Percentiles rank a stretch among this genome's conserved stretches.
These are phyloP conservation scores for Pollicipes pollicipes DNA, from an alignment of 1,140 invertebrate species.

Conservation along the genomic window DNA sequence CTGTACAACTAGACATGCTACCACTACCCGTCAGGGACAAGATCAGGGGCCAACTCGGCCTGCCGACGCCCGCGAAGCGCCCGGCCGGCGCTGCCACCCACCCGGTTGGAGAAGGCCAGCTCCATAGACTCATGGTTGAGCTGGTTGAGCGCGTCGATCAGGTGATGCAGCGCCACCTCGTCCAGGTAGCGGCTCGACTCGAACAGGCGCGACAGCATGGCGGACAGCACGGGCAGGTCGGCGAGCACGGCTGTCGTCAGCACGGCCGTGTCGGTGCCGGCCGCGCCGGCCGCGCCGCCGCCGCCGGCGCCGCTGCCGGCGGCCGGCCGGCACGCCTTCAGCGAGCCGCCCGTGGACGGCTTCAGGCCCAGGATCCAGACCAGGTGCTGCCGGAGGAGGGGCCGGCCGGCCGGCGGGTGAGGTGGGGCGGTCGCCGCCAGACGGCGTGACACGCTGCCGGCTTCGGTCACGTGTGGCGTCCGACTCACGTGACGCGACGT, in stretches of 20 bases:
- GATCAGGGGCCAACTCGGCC: too few species aligned
- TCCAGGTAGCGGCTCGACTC: conserved; percentile 86
- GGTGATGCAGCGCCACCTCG: conserved; percentile 84
- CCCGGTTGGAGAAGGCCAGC: conserved; percentile 36
- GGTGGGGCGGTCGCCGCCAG: too few species aligned
- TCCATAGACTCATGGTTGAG: conserved; percentile 94
- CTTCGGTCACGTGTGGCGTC: too few species aligned
- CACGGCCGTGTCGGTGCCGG: conserved; percentile 36
- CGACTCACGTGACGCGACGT: too few species aligned
- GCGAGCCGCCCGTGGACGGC: conserved; percentile 73
- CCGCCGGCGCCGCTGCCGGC: conserved; percentile 34
- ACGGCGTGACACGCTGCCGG: too few species aligned
- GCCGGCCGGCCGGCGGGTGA: too few species aligned
- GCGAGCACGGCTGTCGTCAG: conserved; percentile 91
- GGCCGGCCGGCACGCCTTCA: conserved; percentile 41
- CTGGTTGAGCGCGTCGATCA: conserved; percentile 92
- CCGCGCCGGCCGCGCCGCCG: conserved; percentile 46
- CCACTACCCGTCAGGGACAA: too few species aligned
- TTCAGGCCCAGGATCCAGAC: conserved; percentile 96
- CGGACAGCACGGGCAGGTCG: conserved; percentile 77
- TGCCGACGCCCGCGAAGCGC: too few species aligned
- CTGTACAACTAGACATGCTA: too few species aligned
- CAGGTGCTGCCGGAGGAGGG: conserved; percentile 50
- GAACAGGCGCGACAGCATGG: conserved; percentile 81
- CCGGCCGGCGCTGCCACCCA: too few species aligned